Evolutionary conservation across 2,888 invertebrate genomes (phyloP).

Genomic region (Megalurothrips usitatus): DNA sequence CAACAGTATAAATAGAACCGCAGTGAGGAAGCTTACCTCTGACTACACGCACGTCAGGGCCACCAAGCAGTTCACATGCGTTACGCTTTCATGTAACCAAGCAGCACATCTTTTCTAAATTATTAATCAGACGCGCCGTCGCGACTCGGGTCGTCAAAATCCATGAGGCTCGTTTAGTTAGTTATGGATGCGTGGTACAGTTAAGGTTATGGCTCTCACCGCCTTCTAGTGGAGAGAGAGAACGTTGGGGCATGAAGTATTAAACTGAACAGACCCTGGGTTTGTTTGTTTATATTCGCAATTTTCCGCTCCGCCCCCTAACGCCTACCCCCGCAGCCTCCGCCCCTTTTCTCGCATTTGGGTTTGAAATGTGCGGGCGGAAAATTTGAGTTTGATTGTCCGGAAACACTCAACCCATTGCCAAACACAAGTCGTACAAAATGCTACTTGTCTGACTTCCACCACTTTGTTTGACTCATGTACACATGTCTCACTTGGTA

Average conservation of each 20-base stretch:
- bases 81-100: background rate
- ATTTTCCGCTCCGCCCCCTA: background rate
- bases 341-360: too few relatives aligned
- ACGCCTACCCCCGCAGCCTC: too few relatives aligned
- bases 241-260: background rate
- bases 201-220: background rate
- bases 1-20: background rate
- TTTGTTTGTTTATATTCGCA: background rate
- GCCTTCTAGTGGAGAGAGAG: background rate
- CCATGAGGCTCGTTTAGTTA: conserved; percentile 4
- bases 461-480: too few relatives aligned
- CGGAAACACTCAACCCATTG: too few relatives aligned
- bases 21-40: background rate
- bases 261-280: background rate
- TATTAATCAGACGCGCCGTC: background rate
- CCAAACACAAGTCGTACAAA: too few relatives aligned
- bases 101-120: background rate
- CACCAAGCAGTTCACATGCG: background rate
- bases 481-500: background rate
- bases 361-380: too few relatives aligned
- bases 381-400: too few relatives aligned
- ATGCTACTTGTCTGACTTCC: too few relatives aligned
- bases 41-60: background rate
- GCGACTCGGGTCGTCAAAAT: conserved; percentile 1
- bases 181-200: background rate